Conservation (phyloP, 2,797 vertebrate species). For the Sardinella longiceps region DNA sequence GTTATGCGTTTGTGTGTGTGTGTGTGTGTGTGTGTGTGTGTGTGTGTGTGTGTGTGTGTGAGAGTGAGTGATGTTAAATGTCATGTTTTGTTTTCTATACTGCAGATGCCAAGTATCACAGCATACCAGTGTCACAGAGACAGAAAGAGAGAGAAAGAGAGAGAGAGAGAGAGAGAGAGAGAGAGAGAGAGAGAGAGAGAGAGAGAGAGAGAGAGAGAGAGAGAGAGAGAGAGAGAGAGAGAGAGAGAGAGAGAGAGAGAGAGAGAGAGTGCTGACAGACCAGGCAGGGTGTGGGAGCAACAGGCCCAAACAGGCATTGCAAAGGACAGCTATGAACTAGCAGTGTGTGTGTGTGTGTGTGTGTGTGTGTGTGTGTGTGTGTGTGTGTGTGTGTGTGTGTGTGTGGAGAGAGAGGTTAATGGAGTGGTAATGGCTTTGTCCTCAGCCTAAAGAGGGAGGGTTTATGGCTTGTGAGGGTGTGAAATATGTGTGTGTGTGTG, state of each 20-base stretch:
- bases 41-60: neutral
- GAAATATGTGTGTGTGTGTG: neutral
- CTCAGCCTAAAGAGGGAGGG: no score
- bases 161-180: neutral
- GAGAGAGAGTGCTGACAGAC: neutral
- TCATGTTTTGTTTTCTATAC: constrained; percentile 14
- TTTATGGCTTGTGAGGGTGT: no score
- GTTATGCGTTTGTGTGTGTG: constrained; percentile 5
- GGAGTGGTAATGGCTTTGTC: no score
- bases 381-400: constrained; percentile 24
- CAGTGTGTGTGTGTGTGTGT: neutral
- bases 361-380: constrained; percentile 4
- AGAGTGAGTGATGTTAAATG: neutral
- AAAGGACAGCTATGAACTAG: neutral
- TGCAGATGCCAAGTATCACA: constrained; percentile 16
- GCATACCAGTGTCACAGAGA: neutral
- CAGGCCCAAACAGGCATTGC: constrained; percentile 4
- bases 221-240: no score
- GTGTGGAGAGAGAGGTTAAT: neutral
- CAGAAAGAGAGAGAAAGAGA: neutral
- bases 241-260: neutral
- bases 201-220: neutral
- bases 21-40: constrained; percentile 22
- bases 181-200: neutral
- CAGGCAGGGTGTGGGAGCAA: neutral